phyloP scores from a whole-genome alignment of 2,888 invertebrate species.

The Eupithecia abbreviata region DNA sequence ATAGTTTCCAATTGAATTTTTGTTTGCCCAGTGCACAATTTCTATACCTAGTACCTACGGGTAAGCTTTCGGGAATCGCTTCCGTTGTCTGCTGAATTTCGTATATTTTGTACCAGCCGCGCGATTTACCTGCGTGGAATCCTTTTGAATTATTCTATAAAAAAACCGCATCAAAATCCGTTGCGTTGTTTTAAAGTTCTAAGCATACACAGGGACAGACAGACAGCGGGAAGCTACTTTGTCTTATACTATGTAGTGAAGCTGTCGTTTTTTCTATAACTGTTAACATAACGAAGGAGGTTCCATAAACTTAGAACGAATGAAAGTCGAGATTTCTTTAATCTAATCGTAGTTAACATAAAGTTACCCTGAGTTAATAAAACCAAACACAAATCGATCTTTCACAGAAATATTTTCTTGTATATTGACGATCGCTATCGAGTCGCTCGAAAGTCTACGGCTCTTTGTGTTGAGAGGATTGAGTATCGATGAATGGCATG shows the following conservation, averaged over 20 bases:
- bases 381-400: background rate
- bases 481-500: background rate
- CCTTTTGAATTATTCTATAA: no score
- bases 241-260: background rate
- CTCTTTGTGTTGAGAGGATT: slow-evolving; percentile 2
- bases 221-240: no score
- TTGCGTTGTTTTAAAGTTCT: no score
- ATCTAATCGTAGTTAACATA: background rate
- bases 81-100: background rate
- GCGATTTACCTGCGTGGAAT: no score
- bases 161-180: no score
- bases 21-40: background rate
- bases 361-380: background rate
- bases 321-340: background rate
- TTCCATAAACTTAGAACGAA: background rate
- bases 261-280: background rate
- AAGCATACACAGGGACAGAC: no score
- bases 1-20: background rate
- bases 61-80: background rate
- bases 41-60: background rate
- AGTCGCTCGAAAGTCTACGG: background rate
- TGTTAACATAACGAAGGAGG: background rate
- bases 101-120: background rate
- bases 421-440: background rate
- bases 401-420: background rate